A percentile compares a stretch with the other conserved stretches of the same genome.
Evolutionary conservation across 1,140 invertebrate species (phyloP).

Genomic region (Euborellia annulipes): DNA sequence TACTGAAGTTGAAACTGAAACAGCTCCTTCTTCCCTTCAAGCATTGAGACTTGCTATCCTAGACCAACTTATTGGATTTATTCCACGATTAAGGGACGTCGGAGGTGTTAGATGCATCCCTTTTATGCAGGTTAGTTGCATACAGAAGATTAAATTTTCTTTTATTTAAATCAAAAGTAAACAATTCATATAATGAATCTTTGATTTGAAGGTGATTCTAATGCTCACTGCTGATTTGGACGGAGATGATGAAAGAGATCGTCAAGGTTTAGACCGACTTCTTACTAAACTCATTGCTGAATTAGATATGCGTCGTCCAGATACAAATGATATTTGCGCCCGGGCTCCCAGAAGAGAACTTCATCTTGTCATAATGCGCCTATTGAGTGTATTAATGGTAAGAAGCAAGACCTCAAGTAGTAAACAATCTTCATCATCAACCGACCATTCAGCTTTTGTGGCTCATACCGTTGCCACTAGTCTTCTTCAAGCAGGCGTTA

Average conservation of each 20-base stretch:
- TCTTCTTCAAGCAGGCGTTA: conserved; percentile 58
- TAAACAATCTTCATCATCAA: conserved; percentile 24
- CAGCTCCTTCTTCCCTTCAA: conserved; percentile 29
- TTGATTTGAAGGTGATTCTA: conserved; percentile 48
- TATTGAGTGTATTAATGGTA: conserved; percentile 59
- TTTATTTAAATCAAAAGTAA: too few species aligned
- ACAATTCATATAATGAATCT: neutral
- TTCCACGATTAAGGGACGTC: conserved; percentile 41
- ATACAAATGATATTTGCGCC: conserved; percentile 34
- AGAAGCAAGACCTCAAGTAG: conserved; percentile 40
- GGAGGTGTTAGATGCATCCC: conserved; percentile 75
- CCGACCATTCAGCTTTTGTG: conserved; percentile 49
- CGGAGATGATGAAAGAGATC: conserved; percentile 63
- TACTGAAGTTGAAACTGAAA: conserved; percentile 20
- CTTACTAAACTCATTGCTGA: conserved; percentile 59
- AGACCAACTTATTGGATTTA: conserved; percentile 43
- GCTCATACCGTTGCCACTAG: conserved; percentile 59
- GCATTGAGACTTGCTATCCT: conserved; percentile 38
- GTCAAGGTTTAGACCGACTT: conserved; percentile 54
- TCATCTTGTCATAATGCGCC: conserved; percentile 71
- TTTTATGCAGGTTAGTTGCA: conserved; percentile 57
- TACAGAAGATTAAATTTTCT: too few species aligned
- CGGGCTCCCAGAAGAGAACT: conserved; percentile 57
- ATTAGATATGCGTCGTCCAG: conserved; percentile 51
- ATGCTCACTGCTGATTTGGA: conserved; percentile 85